Evolutionary conservation across 2,888 invertebrate species (phyloP), one percentile per base, ranked within the genome.

Genomic region (Pteria penguin): DNA sequence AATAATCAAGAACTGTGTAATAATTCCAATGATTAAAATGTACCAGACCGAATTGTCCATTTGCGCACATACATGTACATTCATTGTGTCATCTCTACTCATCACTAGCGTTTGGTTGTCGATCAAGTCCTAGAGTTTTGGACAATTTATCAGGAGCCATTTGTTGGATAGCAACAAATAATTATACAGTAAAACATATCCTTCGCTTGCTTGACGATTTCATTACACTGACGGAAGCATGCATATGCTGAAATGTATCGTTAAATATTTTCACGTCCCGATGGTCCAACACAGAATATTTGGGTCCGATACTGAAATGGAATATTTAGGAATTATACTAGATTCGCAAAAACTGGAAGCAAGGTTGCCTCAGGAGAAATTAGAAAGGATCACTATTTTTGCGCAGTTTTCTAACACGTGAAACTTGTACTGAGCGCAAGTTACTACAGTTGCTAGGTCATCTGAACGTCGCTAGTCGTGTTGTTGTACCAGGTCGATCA

Each of bases 61-160:
- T 22, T 62, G 45, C n/a, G 4, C 57, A 2, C 63, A 57, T 36
- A 24, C 57, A 4, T 72, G 65, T 57, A 55, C 22, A 5, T 5
- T 5, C 4, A n/a, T n/a, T n/a, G n/a, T n/a, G n/a, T n/a, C n/a
- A n/a, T n/a, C n/a, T n/a, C n/a, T n/a, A n/a, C n/a, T n/a, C n/a
- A n/a, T n/a, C n/a, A n/a, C n/a, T n/a, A n/a, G 24, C 58, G 22
- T 81, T 82, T 70, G 82, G 81, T 1, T 68, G 73, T 45, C 69
- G 80, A 4, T 70, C 72, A 18, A 70, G 65, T 4, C 75, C 79
- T 22, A 73, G 74, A n/a, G 70, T 79, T 24, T 81, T 82, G 26
- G 73, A 70, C 22, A 8, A 26, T 29, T 29, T 66, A 8, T 58
- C 72, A 1, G 24, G 22, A 14, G 52, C 72, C 24, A 71, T 58